A percentile compares a stretch with the other conserved stretches of the same genome.
phyloP scores from a whole-genome alignment of 2,113 vertebrate species.

The Ornithorhynchus anatinus region DNA sequence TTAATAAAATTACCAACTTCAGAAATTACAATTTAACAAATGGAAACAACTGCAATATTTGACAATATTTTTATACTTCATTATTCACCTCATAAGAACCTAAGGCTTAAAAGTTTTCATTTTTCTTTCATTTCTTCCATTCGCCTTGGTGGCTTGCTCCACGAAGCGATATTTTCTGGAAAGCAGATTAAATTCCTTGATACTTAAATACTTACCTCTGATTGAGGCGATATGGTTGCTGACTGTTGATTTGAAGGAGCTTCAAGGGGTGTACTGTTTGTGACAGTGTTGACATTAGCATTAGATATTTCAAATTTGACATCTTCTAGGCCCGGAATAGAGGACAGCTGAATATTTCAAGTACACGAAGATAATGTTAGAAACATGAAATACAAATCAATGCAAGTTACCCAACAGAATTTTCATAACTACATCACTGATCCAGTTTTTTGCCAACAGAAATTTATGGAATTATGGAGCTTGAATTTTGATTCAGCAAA shows the following conservation, averaged over 20 bases:
- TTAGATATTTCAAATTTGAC: conserved; percentile 80
- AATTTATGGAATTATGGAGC: no score
- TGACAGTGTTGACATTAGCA: conserved; percentile 57
- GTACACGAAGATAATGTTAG: not conserved
- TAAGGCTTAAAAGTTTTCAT: not conserved
- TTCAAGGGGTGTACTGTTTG: conserved; percentile 72
- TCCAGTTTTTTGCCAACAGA: not conserved
- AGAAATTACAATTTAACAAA: conserved; percentile 1
- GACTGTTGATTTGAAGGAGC: conserved; percentile 54
- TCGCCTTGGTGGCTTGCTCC: not conserved
- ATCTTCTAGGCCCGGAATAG: conserved; percentile 94
- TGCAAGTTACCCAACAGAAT: not conserved
- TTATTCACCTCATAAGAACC: not conserved
- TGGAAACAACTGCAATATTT: not conserved
- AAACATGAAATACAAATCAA: not conserved
- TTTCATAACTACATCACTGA: not conserved
- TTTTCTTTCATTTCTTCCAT: conserved; percentile 11
- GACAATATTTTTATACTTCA: not conserved
- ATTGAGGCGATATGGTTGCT: conserved; percentile 31
- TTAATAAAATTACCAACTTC: not conserved
- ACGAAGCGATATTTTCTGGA: not conserved
- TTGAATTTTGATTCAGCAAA: no score
- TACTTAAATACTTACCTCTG: conserved; percentile 63
- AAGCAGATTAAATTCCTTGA: not conserved
- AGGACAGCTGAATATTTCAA: conserved; percentile 81